Percentiles rank a stretch among this genome's conserved stretches.
phyloP scores from a whole-genome alignment of 2,113 vertebrate species.

The Pholis gunnellus region DNA sequence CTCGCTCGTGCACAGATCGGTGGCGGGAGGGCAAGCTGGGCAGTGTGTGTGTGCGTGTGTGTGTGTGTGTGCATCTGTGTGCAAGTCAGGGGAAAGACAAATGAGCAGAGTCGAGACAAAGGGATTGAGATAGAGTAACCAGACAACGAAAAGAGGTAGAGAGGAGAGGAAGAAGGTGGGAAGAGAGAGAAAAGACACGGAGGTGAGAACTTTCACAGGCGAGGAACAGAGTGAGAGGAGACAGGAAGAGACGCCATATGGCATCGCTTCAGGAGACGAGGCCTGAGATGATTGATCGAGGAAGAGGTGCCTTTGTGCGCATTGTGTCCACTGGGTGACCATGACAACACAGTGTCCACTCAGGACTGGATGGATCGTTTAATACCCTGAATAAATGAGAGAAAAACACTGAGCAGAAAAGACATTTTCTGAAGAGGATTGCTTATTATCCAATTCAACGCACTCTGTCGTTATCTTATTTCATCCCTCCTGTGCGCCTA shows the following conservation, averaged over 20 bases:
- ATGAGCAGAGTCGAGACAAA: background rate
- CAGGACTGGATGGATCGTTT: background rate
- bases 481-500: background rate
- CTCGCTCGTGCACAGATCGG: slow-evolving; percentile 16
- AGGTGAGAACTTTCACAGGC: slow-evolving; percentile 53
- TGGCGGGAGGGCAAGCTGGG: slow-evolving; percentile 27
- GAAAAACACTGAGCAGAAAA: background rate
- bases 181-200: background rate
- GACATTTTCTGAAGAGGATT: slow-evolving; percentile 18
- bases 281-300: slow-evolving; percentile 68
- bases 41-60: slow-evolving; percentile 1
- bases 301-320: slow-evolving; percentile 46
- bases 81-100: slow-evolving; percentile 6
- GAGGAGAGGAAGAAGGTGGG: background rate
- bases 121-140: background rate
- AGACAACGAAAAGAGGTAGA: background rate
- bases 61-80: slow-evolving; percentile 5
- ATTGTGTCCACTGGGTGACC: slow-evolving; percentile 34
- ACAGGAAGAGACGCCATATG: slow-evolving; percentile 77
- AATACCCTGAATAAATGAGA: slow-evolving; percentile 12
- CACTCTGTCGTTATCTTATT: background rate
- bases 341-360: slow-evolving; percentile 28
- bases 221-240: slow-evolving; percentile 21
- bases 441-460: slow-evolving; percentile 8
- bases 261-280: slow-evolving; percentile 75